Base-by-base conservation (phyloP, 2,888 invertebrate genomes). In the Cephalotes varians region DNA sequence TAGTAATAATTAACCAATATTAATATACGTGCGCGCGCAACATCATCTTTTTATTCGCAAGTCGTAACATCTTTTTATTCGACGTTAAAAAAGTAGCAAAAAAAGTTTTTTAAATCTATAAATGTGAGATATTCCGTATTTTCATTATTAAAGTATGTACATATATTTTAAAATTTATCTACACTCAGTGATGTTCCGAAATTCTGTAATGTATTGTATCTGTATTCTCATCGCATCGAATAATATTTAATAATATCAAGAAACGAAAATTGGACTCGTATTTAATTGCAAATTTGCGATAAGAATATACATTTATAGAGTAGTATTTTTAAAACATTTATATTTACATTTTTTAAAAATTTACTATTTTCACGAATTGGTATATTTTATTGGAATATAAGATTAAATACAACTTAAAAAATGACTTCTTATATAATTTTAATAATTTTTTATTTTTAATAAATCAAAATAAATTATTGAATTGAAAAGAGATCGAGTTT, bases 391-490 rank as follows among this genome's bases (percentile, higher is more conserved):
- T 64, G 21, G 12, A 40, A 28, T 25, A 6, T 64, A 28, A 25
- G 12, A 65, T 40, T 25, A 40, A 1, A 65, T 15, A 18, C 1
- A 5, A 56, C 31, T 31, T 18, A 15, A 25, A 1, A 64, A 64
- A 40, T 64, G 31, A 18, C 9, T 60, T n/a, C n/a, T n/a, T n/a
- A n/a, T 60, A 31, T 58, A 31, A 18, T 40, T 15, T 64, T 64
- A 58, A 51, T 37, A 37, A 56, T 28, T 56, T 60, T 60, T 60
- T 18, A 65, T 65, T 65, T 44, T 65, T 65, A 40, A 40, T 40
- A 65, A n/a, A n/a, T n/a, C n/a, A n/a, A 62, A 34, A 62, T 21
- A 40, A 28, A 44, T 65, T 47, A 65, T 44, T 65, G 3, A 47
- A 44, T 28, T 65, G 1, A 15, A 18, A 65, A 34, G 15, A 62